A percentile compares a stretch with the other conserved stretches of the same genome.
Evolutionary conservation across 1,140 invertebrate species (phyloP).

Genomic region (Zophobas morio): DNA sequence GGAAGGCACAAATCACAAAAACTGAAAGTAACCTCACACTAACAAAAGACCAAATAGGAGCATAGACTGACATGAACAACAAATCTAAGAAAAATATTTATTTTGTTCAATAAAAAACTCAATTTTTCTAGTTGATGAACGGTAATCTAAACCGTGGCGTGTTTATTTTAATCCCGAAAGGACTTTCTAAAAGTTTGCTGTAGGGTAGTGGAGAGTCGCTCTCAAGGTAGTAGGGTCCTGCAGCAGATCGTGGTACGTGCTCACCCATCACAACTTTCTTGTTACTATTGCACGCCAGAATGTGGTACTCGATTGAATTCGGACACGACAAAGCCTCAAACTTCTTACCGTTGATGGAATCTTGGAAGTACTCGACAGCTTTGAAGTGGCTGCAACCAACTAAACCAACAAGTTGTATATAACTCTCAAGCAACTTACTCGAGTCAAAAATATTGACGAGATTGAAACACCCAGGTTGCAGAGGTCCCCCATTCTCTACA

Average conservation of each 20-base stretch:
- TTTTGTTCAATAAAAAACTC: not conserved
- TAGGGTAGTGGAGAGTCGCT: conserved; percentile 9
- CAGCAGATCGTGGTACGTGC: not conserved
- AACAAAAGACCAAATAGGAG: conserved; percentile 32
- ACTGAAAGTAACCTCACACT: conserved; percentile 51
- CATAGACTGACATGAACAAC: not conserved
- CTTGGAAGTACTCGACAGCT: conserved; percentile 50
- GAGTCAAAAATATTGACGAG: conserved; percentile 44
- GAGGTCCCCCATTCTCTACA: conserved; percentile 82
- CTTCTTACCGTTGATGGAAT: conserved; percentile 5
- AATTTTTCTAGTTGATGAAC: not conserved
- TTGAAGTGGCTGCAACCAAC: conserved; percentile 55
- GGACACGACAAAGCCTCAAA: conserved; percentile 10
- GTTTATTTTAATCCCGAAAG: conserved; percentile 4
- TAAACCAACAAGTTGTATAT: conserved; percentile 33
- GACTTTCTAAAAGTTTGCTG: conserved; percentile 5
- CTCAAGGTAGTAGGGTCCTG: conserved; percentile 13
- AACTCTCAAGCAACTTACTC: conserved; percentile 45
- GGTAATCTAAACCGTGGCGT: not conserved
- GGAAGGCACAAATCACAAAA: conserved; percentile 62
- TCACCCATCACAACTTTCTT: conserved; percentile 14
- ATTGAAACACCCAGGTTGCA: conserved; percentile 84
- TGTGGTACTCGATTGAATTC: conserved; percentile 27
- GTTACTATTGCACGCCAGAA: conserved; percentile 19
- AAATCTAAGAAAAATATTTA: not conserved